phyloP scores from a whole-genome alignment of 2,888 invertebrate species.

The Erynnis tages region DNA sequence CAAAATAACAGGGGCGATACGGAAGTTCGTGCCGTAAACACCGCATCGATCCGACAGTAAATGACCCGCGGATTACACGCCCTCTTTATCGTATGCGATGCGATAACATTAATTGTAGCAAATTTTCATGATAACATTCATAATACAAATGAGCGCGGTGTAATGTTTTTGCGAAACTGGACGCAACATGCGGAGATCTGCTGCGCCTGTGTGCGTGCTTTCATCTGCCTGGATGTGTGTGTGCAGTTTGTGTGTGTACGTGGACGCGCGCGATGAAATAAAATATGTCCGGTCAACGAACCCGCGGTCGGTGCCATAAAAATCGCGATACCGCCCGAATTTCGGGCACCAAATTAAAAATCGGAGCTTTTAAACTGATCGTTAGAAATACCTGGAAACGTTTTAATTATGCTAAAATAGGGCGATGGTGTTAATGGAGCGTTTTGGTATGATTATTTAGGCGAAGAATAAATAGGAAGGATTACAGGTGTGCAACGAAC shows the following conservation, averaged over 20 bases:
- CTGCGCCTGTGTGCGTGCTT: conserved; percentile 57
- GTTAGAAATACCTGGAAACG: conserved; percentile 15
- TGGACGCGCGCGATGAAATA: conserved; percentile 82
- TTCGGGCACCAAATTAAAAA: conserved; percentile 64
- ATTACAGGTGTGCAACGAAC: conserved; percentile 57
- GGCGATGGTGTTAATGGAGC: conserved; percentile 34
- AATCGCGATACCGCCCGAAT: conserved; percentile 79
- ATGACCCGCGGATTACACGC: conserved; percentile 16
- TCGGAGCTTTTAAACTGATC: conserved; percentile 24
- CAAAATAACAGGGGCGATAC: conserved; percentile 12
- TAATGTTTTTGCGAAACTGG: conserved; percentile 71
- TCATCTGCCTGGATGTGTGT: conserved; percentile 56
- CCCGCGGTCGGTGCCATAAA: conserved; percentile 78
- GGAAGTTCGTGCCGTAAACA: conserved; percentile 21
- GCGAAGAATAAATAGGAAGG: conserved; percentile 50
- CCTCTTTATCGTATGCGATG: conserved; percentile 43
- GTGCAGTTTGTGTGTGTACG: conserved; percentile 71
- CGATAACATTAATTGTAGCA: conserved; percentile 56
- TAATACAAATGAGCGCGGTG: conserved; percentile 59
- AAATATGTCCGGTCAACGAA: conserved; percentile 81
- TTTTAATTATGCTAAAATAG: background rate
- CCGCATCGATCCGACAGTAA: conserved; percentile 19
- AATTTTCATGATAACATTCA: conserved; percentile 57
- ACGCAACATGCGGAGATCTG: conserved; percentile 69
- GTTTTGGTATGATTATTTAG: conserved; percentile 32